Percentiles rank a stretch among this genome's conserved stretches.
Conservation (phyloP, 2,888 invertebrate genomes). For the Dione vanillae region DNA sequence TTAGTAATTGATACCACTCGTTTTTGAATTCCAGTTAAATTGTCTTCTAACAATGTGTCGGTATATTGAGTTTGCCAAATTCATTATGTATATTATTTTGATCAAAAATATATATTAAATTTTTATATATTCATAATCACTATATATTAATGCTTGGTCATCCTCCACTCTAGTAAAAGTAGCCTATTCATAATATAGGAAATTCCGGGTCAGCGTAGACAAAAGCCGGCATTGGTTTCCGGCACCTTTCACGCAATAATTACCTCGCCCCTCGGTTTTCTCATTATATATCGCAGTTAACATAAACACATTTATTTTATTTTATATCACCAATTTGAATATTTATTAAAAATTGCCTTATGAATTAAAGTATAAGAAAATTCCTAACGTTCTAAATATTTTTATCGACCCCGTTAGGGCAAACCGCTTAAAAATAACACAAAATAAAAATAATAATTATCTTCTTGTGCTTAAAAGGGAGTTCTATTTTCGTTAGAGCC, state of each 20-base stretch:
- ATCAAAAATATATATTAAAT: too few species aligned
- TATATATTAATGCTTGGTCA: too few species aligned
- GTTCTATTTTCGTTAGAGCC: conserved; percentile 28
- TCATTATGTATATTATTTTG: too few species aligned
- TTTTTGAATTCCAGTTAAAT: too few species aligned
- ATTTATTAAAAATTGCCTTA: background rate
- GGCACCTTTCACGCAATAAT: background rate
- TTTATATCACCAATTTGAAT: background rate
- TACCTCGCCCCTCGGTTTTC: background rate
- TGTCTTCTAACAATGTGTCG: too few species aligned
- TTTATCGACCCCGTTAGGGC: background rate
- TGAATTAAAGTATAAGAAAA: background rate
- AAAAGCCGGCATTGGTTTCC: background rate
- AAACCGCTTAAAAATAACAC: conserved; percentile 6
- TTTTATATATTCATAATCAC: too few species aligned
- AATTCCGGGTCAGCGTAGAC: background rate
- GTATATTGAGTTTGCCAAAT: too few species aligned
- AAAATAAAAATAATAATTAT: conserved; percentile 22
- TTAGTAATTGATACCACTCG: background rate
- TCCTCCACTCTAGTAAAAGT: too few species aligned
- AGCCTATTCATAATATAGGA: too few species aligned
- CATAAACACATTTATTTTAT: background rate
- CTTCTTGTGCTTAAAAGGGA: conserved; percentile 13
- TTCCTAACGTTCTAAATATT: background rate
- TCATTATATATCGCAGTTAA: background rate